phyloP scores from a whole-genome alignment of 2,888 invertebrate genomes.

The Sinotaia quadrata region DNA sequence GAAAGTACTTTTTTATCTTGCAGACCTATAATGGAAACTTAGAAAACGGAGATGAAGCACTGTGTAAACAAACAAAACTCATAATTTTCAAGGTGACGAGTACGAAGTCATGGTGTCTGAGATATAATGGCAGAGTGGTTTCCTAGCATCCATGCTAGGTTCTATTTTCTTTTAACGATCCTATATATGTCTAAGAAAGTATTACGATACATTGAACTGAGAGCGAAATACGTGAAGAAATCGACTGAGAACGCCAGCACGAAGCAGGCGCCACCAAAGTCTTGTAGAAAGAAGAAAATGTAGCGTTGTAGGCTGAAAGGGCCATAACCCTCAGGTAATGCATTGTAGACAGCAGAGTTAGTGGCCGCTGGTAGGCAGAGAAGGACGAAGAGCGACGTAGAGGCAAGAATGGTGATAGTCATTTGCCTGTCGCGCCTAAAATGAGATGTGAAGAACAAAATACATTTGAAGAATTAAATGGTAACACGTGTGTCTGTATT shows the following conservation, averaged over 20 bases:
- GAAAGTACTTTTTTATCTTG: too few relatives aligned
- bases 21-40: too few relatives aligned
- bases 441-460: too few relatives aligned
- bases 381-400: conserved; percentile 24
- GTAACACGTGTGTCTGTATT: too few relatives aligned
- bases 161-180: too few relatives aligned
- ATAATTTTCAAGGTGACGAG: too few relatives aligned
- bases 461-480: too few relatives aligned
- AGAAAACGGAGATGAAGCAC: too few relatives aligned
- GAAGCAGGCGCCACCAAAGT: not conserved
- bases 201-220: conserved; percentile 3
- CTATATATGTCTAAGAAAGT: not conserved
- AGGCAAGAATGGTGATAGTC: conserved; percentile 31
- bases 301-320: conserved; percentile 2
- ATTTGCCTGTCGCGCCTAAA: conserved; percentile 27
- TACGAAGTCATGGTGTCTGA: too few relatives aligned
- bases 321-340: conserved; percentile 2
- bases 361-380: conserved; percentile 27
- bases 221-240: conserved; percentile 8
- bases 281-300: not conserved
- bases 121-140: not conserved
- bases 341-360: conserved; percentile 6
- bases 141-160: too few relatives aligned
- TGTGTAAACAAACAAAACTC: too few relatives aligned
- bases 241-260: conserved; percentile 8